Conservation (phyloP, 2,888 invertebrate species). For the Drosophila mimica region DNA sequence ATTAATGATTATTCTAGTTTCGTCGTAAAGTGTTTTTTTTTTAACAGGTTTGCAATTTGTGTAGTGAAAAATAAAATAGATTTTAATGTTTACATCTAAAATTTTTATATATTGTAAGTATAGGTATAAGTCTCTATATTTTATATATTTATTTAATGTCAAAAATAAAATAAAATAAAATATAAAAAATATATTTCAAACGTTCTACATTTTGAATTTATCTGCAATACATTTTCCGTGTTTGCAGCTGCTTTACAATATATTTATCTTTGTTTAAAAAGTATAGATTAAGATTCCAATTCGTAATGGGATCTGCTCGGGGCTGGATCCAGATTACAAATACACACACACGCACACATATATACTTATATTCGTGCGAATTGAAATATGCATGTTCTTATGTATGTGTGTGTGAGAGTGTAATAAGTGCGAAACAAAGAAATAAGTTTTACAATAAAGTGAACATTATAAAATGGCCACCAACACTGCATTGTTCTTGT, state of each 20-base stretch:
- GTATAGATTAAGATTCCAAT: background rate
- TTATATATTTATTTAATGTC: too few species aligned
- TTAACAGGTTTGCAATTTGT: background rate
- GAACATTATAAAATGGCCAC: conserved; percentile 42
- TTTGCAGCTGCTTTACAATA: background rate
- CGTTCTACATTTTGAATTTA: background rate
- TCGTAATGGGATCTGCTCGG: background rate
- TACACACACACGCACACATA: background rate
- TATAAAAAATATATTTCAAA: background rate
- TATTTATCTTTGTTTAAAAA: background rate
- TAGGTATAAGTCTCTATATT: too few species aligned
- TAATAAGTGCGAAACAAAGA: conserved; percentile 58
- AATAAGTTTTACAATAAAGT: conserved; percentile 57
- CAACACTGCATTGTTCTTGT: conserved; percentile 44
- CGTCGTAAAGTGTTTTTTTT: background rate
- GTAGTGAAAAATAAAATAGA: background rate
- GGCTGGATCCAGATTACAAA: background rate
- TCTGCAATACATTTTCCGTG: background rate
- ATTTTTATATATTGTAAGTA: too few species aligned
- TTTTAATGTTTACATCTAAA: background rate
- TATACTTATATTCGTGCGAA: background rate
- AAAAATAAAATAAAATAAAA: background rate
- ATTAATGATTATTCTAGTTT: background rate
- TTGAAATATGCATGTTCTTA: conserved; percentile 9
- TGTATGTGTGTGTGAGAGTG: background rate